phyloP scores from a whole-genome alignment of 2,888 invertebrate genomes.

The Muscina levida region DNA sequence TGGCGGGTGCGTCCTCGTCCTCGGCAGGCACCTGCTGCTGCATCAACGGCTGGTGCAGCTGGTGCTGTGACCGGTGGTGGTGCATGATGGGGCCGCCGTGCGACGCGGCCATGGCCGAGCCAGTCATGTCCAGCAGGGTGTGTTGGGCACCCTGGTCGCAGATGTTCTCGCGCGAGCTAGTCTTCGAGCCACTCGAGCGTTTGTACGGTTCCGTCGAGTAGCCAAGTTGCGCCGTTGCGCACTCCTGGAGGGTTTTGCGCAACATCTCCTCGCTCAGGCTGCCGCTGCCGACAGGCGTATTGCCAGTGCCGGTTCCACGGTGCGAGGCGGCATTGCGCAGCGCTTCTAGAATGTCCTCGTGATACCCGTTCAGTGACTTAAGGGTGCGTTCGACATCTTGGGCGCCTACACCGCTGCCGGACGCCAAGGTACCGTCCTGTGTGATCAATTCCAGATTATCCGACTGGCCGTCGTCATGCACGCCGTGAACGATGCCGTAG shows the following conservation, averaged over 20 bases:
- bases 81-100: conserved; percentile 76
- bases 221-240: conserved; percentile 80
- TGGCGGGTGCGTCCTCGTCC: conserved; percentile 88
- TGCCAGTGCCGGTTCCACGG: conserved; percentile 83
- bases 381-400: conserved; percentile 91
- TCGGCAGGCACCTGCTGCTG: conserved; percentile 78
- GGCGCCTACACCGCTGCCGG: conserved; percentile 82
- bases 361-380: conserved; percentile 94
- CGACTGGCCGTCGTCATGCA: conserved; percentile 86
- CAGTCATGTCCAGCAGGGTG: conserved; percentile 80
- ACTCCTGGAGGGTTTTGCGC: conserved; percentile 85
- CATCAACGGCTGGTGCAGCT: conserved; percentile 81
- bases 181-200: conserved; percentile 80
- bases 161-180: conserved; percentile 87
- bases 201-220: conserved; percentile 83
- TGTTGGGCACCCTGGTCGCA: conserved; percentile 86
- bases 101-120: conserved; percentile 74
- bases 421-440: conserved; percentile 85
- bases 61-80: conserved; percentile 78
- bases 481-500: conserved; percentile 87
- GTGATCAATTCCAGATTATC: conserved; percentile 86
- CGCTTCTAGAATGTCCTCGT: conserved; percentile 95
- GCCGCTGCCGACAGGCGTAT: conserved; percentile 84
- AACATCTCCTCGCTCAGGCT: conserved; percentile 86
- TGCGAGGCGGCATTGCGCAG: conserved; percentile 90